These are phyloP conservation scores for Cepaea nemoralis DNA, from an alignment of 1,140 invertebrate species.

Conservation along the genomic window DNA sequence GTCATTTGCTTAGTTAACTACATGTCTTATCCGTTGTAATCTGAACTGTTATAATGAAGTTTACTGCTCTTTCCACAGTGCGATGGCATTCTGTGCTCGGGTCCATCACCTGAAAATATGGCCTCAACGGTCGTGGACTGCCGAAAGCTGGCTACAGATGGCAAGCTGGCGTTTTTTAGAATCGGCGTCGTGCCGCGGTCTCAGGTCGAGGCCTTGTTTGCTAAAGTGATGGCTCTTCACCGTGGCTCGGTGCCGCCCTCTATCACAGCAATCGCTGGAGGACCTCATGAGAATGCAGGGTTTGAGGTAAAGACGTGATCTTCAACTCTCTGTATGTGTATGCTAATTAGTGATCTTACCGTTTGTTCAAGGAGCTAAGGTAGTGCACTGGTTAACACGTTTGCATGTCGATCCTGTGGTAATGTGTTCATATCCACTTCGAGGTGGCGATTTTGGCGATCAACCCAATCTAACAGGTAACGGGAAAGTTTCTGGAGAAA, in stretches of 20 bases:
- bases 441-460: no score
- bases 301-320: slow-evolving; percentile 32
- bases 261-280: background rate
- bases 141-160: slow-evolving; percentile 48
- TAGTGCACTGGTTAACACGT: no score
- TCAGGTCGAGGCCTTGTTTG: slow-evolving; percentile 55
- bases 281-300: slow-evolving; percentile 18
- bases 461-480: no score
- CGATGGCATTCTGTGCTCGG: slow-evolving; percentile 61
- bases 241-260: slow-evolving; percentile 29
- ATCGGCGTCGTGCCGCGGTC: slow-evolving; percentile 59
- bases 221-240: slow-evolving; percentile 45
- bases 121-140: slow-evolving; percentile 63
- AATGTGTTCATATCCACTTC: no score
- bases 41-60: no score
- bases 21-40: no score
- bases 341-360: no score
- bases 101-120: slow-evolving; percentile 59
- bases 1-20: no score
- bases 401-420: no score
- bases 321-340: no score
- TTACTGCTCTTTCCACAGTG: slow-evolving; percentile 44
- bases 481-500: no score
- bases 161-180: slow-evolving; percentile 58
- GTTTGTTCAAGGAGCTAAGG: no score